Percentiles rank a stretch among this genome's conserved stretches.
These are phyloP conservation scores for Lucinisca nassula DNA, from an alignment of 2,888 invertebrate genomes.

Conservation along the genomic window DNA sequence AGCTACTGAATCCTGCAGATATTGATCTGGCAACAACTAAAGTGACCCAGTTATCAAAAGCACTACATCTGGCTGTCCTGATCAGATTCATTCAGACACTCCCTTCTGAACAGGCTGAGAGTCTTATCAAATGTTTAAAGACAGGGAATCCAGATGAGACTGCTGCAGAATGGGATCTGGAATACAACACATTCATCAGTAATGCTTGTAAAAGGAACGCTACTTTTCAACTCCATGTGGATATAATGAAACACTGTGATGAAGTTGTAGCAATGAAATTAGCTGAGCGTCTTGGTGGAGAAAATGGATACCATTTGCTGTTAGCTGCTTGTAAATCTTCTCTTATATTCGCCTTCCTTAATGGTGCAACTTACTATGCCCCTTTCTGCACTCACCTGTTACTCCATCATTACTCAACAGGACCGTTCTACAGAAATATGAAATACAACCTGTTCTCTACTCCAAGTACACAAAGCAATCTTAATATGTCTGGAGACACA, in stretches of 20 bases:
- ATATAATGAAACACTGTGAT: conserved; percentile 65
- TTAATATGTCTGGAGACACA: background rate
- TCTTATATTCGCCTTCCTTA: conserved; percentile 60
- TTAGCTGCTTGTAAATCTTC: conserved; percentile 58
- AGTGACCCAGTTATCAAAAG: background rate
- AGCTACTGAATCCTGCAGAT: conserved; percentile 30
- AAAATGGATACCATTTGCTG: conserved; percentile 57
- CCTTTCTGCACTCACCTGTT: conserved; percentile 53
- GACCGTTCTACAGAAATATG: conserved; percentile 39
- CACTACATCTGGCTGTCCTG: conserved; percentile 31
- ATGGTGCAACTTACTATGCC: conserved; percentile 62
- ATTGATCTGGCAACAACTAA: conserved; percentile 44
- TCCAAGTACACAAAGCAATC: no score
- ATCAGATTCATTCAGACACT: conserved; percentile 11
- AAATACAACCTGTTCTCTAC: no score
- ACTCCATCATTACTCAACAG: conserved; percentile 39
- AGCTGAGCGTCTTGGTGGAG: conserved; percentile 65
- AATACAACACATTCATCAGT: conserved; percentile 15
- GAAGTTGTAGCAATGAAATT: conserved; percentile 53
- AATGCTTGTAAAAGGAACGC: conserved; percentile 28
- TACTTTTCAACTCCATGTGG: conserved; percentile 52
- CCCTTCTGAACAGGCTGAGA: background rate
- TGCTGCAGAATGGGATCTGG: conserved; percentile 16
- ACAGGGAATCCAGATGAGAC: background rate
- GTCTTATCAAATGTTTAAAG: conserved; percentile 24